Percentiles rank a stretch among this genome's conserved stretches.
phyloP scores from a whole-genome alignment of 1,140 invertebrate species.

The Marisa cornuarietis region DNA sequence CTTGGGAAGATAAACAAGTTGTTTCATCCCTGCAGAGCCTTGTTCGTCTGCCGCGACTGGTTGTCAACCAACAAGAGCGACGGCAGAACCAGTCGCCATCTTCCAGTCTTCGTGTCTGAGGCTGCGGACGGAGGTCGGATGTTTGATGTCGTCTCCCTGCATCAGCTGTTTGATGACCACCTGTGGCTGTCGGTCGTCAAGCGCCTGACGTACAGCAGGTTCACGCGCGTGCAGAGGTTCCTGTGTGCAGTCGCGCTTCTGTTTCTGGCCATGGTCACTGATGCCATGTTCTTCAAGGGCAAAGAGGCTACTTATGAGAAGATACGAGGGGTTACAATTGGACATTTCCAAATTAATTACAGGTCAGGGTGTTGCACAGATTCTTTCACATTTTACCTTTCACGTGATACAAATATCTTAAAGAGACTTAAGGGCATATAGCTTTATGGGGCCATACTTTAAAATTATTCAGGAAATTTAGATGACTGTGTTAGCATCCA shows the following conservation, averaged over 20 bases:
- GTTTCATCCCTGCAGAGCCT: constrained; percentile 47
- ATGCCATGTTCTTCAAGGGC: constrained; percentile 61
- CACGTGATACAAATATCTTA: no score
- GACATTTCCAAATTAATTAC: constrained; percentile 65
- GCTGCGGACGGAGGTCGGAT: constrained; percentile 19
- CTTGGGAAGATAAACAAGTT: not conserved
- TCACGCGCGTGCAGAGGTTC: constrained; percentile 59
- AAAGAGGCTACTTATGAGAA: constrained; percentile 30
- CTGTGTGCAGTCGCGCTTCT: constrained; percentile 50
- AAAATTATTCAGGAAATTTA: no score
- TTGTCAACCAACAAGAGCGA: constrained; percentile 69
- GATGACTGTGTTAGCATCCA: no score
- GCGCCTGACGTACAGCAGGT: constrained; percentile 46
- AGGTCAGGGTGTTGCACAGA: constrained; percentile 4
- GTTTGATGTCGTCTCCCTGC: constrained; percentile 57
- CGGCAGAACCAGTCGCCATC: constrained; percentile 57
- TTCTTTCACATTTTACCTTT: no score
- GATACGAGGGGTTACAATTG: constrained; percentile 58
- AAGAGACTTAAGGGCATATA: no score
- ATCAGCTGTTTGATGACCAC: constrained; percentile 53
- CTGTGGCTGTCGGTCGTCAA: constrained; percentile 52
- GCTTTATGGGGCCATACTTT: no score
- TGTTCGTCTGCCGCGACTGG: constrained; percentile 68
- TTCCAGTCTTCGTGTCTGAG: constrained; percentile 18
- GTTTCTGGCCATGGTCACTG: constrained; percentile 56